Evolutionary conservation across 2,797 vertebrate species (phyloP).

Genomic region (Myripristis murdjan): DNA sequence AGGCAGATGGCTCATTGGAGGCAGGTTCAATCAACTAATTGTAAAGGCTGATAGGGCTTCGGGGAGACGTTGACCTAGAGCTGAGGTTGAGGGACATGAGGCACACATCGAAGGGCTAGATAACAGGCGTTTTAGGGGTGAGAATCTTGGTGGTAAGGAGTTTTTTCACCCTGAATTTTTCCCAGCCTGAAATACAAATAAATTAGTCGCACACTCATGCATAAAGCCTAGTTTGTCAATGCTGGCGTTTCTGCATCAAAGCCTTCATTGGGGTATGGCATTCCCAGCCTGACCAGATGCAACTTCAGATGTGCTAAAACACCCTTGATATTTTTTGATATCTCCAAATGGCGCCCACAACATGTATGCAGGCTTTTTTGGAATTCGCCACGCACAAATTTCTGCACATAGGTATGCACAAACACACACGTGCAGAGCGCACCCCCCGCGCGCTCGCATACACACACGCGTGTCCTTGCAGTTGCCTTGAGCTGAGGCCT

Average conservation of each 20-base stretch:
- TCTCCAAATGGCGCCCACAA: conserved; percentile 1
- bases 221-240: too few relatives aligned
- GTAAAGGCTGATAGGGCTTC: conserved; percentile 70
- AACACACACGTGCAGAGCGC: conserved; percentile 24
- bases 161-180: too few relatives aligned
- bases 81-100: conserved; percentile 50
- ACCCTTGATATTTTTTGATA: conserved; percentile 20
- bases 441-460: conserved; percentile 40
- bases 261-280: too few relatives aligned
- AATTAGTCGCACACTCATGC: too few relatives aligned
- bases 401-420: conserved; percentile 17
- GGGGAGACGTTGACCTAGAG: conserved; percentile 67
- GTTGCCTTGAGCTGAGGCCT: conserved; percentile 61
- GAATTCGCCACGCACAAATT: conserved; percentile 54
- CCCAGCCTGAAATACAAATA: too few relatives aligned
- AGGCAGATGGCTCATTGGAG: conserved; percentile 72
- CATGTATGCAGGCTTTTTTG: conserved; percentile 3
- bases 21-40: conserved; percentile 78
- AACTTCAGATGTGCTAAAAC: conserved; percentile 1
- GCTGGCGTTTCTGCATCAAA: too few relatives aligned
- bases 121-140: neutral
- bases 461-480: conserved; percentile 62
- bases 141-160: too few relatives aligned
- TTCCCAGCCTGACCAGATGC: neutral
- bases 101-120: neutral